These are phyloP conservation scores for Matsumyia berberina DNA, from an alignment of 2,888 invertebrate genomes.

Conservation along the genomic window DNA sequence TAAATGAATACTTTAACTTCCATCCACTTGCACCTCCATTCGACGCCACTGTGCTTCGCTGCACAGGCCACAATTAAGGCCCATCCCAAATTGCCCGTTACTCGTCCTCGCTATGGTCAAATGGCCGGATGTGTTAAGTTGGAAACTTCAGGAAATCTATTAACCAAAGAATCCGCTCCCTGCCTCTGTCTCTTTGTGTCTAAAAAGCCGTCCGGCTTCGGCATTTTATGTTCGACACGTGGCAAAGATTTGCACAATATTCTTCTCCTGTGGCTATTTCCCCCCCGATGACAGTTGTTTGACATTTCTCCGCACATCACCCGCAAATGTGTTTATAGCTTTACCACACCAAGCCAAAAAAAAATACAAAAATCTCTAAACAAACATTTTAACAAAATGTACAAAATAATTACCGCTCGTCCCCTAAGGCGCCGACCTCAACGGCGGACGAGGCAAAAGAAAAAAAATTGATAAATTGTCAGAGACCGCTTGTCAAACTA, in stretches of 20 bases:
- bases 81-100: conserved; percentile 39
- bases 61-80: conserved; percentile 32
- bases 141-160: conserved; percentile 71
- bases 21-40: neutral
- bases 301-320: conserved; percentile 33
- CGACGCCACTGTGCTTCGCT: conserved; percentile 32
- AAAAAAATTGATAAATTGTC: conserved; percentile 66
- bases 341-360: conserved; percentile 20
- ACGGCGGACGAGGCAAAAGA: no score
- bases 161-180: conserved; percentile 49
- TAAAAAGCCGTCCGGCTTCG: neutral
- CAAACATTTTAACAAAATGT: conserved; percentile 64
- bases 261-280: neutral
- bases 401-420: conserved; percentile 56
- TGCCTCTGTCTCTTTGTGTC: conserved; percentile 1
- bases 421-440: neutral
- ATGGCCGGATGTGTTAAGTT: conserved; percentile 61
- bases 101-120: conserved; percentile 33
- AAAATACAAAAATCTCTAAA: conserved; percentile 49
- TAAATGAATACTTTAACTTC: no score
- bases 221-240: conserved; percentile 70
- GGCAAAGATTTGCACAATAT: conserved; percentile 62
- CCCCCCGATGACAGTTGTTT: conserved; percentile 27
- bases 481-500: conserved; percentile 69
- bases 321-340: conserved; percentile 45